A percentile compares a stretch with the other conserved stretches of the same genome.
These are phyloP conservation scores for Cichlasoma orientale DNA, from an alignment of 2,797 vertebrate species.

Conservation along the genomic window DNA sequence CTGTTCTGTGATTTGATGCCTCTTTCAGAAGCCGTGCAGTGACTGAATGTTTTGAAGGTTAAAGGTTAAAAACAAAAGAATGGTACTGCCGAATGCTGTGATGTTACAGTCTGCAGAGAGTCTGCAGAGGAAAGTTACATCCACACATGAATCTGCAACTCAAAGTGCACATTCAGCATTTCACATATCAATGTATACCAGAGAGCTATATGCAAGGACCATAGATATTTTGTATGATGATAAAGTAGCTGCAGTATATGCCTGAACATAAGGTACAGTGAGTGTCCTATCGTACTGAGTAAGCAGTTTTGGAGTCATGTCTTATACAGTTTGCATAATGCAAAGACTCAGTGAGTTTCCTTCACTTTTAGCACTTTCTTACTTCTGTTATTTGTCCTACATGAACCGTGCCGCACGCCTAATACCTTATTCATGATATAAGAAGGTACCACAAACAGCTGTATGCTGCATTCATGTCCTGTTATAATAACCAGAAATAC, in stretches of 20 bases:
- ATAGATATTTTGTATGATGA: not conserved
- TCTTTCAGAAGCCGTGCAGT: not conserved
- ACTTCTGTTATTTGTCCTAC: not conserved
- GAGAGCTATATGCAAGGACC: not conserved
- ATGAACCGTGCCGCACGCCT: not conserved
- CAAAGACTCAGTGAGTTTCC: not conserved
- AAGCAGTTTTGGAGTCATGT: not conserved
- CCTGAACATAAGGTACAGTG: not conserved
- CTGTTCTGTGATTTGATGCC: not conserved
- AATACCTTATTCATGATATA: not conserved
- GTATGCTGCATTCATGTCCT: not conserved
- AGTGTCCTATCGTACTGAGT: not conserved
- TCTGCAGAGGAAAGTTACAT: not conserved
- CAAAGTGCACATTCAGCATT: not conserved
- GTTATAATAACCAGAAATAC: not conserved
- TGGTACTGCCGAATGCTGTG: not conserved
- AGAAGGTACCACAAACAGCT: not conserved
- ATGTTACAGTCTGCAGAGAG: not conserved
- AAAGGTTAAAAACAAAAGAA: not conserved
- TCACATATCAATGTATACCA: not conserved
- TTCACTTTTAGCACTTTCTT: not conserved
- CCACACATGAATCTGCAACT: not conserved
- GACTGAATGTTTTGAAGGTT: not conserved
- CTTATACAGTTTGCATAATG: not conserved
- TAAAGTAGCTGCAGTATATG: not conserved